Base-by-base conservation (phyloP, 1,140 invertebrate genomes). In the Calephelis virginiensis region DNA sequence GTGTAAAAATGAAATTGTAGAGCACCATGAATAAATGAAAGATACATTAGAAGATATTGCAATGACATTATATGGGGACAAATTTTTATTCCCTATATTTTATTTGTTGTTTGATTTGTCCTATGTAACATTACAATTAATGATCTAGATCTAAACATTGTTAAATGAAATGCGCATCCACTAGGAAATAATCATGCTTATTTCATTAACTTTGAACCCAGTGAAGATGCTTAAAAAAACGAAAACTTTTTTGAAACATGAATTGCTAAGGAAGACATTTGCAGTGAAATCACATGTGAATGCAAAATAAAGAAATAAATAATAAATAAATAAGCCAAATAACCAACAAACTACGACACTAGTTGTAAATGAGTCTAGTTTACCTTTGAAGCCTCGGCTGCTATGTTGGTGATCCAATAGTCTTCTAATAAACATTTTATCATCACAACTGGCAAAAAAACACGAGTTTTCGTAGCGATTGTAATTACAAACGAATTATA, bases 261-360 rank as follows among this genome's bases (percentile, higher is more conserved):
- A 89, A 86, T 83, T 83, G 81, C 79, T 83, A 79, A 78, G 81
- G 82, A 82, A 82, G 70, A 85, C 73, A 81, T 82, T 77, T 87
- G 88, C 88, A 87, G 88, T 90, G 88, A 90, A 90, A 90, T 90
- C 88, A 90, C 88, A 90, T 90, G 88, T 90, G 88, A 90, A 90
- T 88, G 85, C 84, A 87, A 88, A 86, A 85, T 81, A 84, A 81
- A 78, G 70, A 75, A 76, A 81, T 73, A 80, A 88, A 86, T 78
- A 82, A 83, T 81, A 86, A 87, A 90, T 88, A 90, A 86, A 90
- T 88, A 90, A 90, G 86, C 86, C 81, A 88, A 80, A 90, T 84
- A 88, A 89, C 85, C 82, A 85, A 77, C 74, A 85, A 82, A 84
- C 83, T 85, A 89, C 83, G 66, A 80, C 71, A 70, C 74, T 75